Conservation (phyloP, 1,140 invertebrate species). For the Paralvinella palmiformis region DNA sequence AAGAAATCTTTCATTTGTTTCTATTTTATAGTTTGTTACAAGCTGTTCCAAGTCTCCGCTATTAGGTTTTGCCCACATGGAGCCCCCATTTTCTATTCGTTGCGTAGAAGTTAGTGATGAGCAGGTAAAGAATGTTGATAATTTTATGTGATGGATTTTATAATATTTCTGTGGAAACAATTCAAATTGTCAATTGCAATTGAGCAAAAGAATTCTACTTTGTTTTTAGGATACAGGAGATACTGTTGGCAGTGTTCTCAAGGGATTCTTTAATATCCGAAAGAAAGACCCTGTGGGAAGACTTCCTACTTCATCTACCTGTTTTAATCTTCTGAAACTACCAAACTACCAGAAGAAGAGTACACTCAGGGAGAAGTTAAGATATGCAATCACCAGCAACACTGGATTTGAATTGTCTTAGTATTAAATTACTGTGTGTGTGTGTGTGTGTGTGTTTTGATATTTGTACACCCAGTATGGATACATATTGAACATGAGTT, state of each 20-base stretch:
- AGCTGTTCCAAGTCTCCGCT: constrained; percentile 97
- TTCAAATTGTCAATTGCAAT: neutral
- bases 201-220: neutral
- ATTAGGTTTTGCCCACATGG: constrained; percentile 92
- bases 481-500: too few species aligned
- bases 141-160: constrained; percentile 1
- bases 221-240: constrained; percentile 90
- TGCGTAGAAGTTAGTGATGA: constrained; percentile 98
- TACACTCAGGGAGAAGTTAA: constrained; percentile 88
- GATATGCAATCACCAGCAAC: constrained; percentile 95
- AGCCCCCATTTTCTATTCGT: constrained; percentile 97
- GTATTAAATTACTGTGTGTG: constrained; percentile 3
- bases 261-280: constrained; percentile 93
- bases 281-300: constrained; percentile 92
- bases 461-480: too few species aligned
- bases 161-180: neutral
- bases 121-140: constrained; percentile 55
- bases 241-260: constrained; percentile 90
- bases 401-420: constrained; percentile 90
- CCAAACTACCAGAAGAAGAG: constrained; percentile 98
- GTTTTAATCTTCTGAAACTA: constrained; percentile 96
- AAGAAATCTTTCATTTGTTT: neutral
- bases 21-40: constrained; percentile 82
- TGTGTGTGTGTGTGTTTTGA: neutral
- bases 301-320: constrained; percentile 96